Evolutionary conservation across 2,113 vertebrate genomes (phyloP).

Genomic region (Phocoena phocoena): DNA sequence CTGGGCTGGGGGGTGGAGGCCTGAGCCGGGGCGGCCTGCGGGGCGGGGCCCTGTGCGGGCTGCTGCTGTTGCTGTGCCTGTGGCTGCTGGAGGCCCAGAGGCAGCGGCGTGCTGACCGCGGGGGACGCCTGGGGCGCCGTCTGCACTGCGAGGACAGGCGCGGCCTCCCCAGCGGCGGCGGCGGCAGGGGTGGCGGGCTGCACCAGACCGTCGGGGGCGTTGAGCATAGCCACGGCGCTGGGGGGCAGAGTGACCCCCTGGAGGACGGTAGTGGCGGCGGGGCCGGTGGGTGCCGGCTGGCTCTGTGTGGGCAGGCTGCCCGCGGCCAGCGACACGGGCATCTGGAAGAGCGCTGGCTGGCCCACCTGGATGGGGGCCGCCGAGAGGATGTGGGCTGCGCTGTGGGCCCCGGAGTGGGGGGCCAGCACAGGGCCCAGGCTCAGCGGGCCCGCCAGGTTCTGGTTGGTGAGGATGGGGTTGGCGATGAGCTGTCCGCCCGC

Average conservation of each 20-base stretch:
- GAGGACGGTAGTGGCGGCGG: conserved; percentile 87
- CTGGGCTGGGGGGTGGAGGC: conserved; percentile 86
- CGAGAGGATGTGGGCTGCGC: conserved; percentile 94
- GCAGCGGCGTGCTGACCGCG: conserved; percentile 67
- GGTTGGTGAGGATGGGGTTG: conserved; percentile 94
- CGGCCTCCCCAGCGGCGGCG: conserved; percentile 67
- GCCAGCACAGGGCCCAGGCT: conserved; percentile 92
- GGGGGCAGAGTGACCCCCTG: conserved; percentile 93
- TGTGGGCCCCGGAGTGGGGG: conserved; percentile 88
- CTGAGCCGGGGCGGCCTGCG: conserved; percentile 74
- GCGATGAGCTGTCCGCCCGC: conserved; percentile 91
- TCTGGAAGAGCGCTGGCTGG: conserved; percentile 93
- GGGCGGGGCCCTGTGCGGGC: conserved; percentile 57
- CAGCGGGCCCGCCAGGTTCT: conserved; percentile 87
- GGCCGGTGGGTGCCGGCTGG: conserved; percentile 75
- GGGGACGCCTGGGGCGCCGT: conserved; percentile 81
- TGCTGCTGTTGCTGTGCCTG: conserved; percentile 75
- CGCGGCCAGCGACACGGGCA: conserved; percentile 91
- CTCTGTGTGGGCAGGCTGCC: conserved; percentile 86
- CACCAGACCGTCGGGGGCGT: conserved; percentile 87
- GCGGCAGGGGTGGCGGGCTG: conserved; percentile 81
- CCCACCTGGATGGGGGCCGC: conserved; percentile 91
- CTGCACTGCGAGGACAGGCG: conserved; percentile 63
- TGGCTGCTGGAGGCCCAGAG: conserved; percentile 81
- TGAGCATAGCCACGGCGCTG: conserved; percentile 92